phyloP scores from a whole-genome alignment of 2,888 invertebrate species.

The Himalopsyche japonica region DNA sequence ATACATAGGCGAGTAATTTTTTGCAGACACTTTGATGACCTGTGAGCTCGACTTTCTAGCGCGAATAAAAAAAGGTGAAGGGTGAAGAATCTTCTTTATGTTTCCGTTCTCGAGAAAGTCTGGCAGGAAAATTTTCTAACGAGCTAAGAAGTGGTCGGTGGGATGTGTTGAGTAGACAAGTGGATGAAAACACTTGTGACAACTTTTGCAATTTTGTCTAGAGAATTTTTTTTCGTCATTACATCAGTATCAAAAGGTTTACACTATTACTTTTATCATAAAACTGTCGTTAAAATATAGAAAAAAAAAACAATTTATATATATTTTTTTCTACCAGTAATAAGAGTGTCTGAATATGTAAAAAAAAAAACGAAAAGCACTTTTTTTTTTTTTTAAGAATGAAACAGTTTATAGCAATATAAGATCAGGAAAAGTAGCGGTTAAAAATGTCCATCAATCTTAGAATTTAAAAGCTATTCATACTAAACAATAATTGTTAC shows the following conservation, averaged over 20 bases:
- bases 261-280: too few relatives aligned
- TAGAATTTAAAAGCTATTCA: too few relatives aligned
- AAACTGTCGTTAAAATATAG: too few relatives aligned
- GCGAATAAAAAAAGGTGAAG: not conserved
- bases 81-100: conserved; percentile 21
- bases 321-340: too few relatives aligned
- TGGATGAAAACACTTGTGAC: not conserved
- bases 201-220: not conserved
- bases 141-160: not conserved
- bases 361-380: too few relatives aligned
- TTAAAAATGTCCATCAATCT: too few relatives aligned
- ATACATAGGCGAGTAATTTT: not conserved
- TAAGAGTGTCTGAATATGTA: too few relatives aligned
- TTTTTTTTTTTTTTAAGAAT: too few relatives aligned
- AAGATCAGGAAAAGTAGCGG: too few relatives aligned
- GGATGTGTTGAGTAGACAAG: not conserved
- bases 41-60: not conserved
- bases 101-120: not conserved
- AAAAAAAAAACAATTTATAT: too few relatives aligned
- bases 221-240: not conserved
- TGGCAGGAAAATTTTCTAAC: conserved; percentile 5
- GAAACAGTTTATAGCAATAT: too few relatives aligned
- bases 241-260: not conserved
- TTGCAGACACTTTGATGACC: not conserved
- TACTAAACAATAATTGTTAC: too few relatives aligned